Percentiles rank a stretch among this genome's conserved stretches.
Evolutionary conservation across 2,888 invertebrate species (phyloP).

Genomic region (Cremastobaeus sp.): DNA sequence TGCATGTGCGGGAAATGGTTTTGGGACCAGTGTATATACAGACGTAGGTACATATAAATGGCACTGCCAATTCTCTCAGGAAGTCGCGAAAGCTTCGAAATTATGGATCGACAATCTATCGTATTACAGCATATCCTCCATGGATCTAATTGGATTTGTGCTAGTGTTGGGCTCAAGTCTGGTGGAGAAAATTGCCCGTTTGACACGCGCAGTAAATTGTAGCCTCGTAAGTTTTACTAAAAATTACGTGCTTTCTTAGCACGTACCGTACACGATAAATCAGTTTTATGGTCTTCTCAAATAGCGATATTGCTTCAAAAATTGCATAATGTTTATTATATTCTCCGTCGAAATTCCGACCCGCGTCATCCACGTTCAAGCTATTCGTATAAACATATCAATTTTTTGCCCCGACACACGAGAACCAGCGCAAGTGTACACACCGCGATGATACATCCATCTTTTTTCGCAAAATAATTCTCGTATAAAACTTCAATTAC

Average conservation of each 20-base stretch:
- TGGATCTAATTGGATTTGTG: slow-evolving; percentile 64
- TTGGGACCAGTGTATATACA: slow-evolving; percentile 34
- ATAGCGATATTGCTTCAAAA: slow-evolving; percentile 38
- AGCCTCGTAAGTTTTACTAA: slow-evolving; percentile 62
- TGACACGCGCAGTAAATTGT: slow-evolving; percentile 62
- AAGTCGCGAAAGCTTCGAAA: slow-evolving; percentile 57
- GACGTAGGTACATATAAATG: slow-evolving; percentile 40
- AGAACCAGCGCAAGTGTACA: not conserved
- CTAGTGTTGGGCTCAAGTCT: slow-evolving; percentile 57
- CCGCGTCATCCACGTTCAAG: slow-evolving; percentile 14
- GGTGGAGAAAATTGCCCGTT: slow-evolving; percentile 61
- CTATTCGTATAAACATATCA: slow-evolving; percentile 12
- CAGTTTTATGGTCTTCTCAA: slow-evolving; percentile 54
- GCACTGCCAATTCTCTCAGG: slow-evolving; percentile 55
- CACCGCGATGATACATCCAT: not conserved
- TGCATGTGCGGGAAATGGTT: slow-evolving; percentile 53
- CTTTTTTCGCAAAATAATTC: slow-evolving; percentile 6
- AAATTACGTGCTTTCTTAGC: slow-evolving; percentile 63
- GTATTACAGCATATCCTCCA: slow-evolving; percentile 58
- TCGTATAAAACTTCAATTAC: slow-evolving; percentile 26
- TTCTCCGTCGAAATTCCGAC: slow-evolving; percentile 1
- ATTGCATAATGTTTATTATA: slow-evolving; percentile 54
- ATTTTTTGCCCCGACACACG: slow-evolving; percentile 2
- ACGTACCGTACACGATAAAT: slow-evolving; percentile 59
- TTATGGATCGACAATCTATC: slow-evolving; percentile 62